phyloP scores from a whole-genome alignment of 2,113 vertebrate genomes.

The Elaphurus davidianus region DNA sequence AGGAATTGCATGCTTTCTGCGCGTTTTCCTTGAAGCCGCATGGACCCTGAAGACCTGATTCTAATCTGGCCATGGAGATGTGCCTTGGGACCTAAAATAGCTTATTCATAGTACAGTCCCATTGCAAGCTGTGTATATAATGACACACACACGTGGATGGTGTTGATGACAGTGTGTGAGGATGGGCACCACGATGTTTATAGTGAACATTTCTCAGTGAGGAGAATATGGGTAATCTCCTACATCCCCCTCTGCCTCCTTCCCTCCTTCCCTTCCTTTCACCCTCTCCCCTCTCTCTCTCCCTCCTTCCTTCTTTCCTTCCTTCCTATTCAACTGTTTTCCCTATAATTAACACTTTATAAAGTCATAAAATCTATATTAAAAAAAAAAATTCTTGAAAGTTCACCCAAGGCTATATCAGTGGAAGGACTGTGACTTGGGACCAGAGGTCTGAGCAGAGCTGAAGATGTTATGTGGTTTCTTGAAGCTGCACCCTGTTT shows the following conservation, averaged over 20 bases:
- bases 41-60: neutral
- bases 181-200: neutral
- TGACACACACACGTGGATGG: neutral
- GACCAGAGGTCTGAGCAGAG: neutral
- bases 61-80: neutral
- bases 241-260: neutral
- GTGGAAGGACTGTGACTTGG: neutral
- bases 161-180: neutral
- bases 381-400: neutral
- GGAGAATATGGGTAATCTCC: neutral
- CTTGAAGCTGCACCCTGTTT: neutral
- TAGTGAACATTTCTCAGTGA: neutral
- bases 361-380: neutral
- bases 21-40: neutral
- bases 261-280: neutral
- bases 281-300: accelerated
- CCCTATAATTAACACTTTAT: neutral
- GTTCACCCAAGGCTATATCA: neutral
- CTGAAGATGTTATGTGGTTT: neutral
- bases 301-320: neutral
- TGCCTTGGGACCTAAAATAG: neutral
- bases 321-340: neutral
- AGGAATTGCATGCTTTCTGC: neutral
- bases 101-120: too few relatives aligned
- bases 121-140: neutral